Base-by-base conservation (phyloP, 92 coral and sea anemone genomes). In the Palythoa caribaeorum region DNA sequence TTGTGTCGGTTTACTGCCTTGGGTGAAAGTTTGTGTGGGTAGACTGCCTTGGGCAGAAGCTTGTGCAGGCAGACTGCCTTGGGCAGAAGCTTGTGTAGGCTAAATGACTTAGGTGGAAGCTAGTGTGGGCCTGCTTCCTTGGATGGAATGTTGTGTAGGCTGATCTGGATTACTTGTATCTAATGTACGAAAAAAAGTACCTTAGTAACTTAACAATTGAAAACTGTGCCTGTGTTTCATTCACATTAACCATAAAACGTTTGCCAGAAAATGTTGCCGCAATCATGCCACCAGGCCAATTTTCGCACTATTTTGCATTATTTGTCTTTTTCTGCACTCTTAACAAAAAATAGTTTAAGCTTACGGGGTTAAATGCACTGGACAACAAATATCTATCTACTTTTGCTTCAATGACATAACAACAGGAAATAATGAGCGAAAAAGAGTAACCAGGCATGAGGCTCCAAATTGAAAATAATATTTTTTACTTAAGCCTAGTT, bases 121-220 rank as follows among this genome's bases (percentile, higher is more conserved):
- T 65, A 6, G 71, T 65, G 71, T 21, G 36, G 71, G 37, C 74
- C 19, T 21, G 74, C 74, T 5, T 69, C 38, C 40, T 20, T 69
- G 74, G 74, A 6, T 69, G 74, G 74, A 69, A 69, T 10, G 37
- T 69, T 69, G 74, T 69, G 74, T 37, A 19, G 74, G 74, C 74
- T 69, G 38, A 69, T 20, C 37, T 69, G 9, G 74, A 69, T 69
- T 69, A 37, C 74, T 69, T 19, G 74, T 69, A 69, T 69, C 76
- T 71, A 71, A 71, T 71, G 76, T 12, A 71, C 48, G 21, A 71
- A 71, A 38, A 71, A 52, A 52, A 52, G 71, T 8, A 16, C 19
- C 36, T 65, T 65, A 65, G 1, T 65, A 65, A 65, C 14, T 65
- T 65, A 65, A 52, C 36, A 65, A 65, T 65, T 16, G 36, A 16